A percentile compares a stretch with the other conserved stretches of the same genome.
These are phyloP conservation scores for Acanthornis magna DNA, from an alignment of 2,797 vertebrate genomes.

Conservation along the genomic window DNA sequence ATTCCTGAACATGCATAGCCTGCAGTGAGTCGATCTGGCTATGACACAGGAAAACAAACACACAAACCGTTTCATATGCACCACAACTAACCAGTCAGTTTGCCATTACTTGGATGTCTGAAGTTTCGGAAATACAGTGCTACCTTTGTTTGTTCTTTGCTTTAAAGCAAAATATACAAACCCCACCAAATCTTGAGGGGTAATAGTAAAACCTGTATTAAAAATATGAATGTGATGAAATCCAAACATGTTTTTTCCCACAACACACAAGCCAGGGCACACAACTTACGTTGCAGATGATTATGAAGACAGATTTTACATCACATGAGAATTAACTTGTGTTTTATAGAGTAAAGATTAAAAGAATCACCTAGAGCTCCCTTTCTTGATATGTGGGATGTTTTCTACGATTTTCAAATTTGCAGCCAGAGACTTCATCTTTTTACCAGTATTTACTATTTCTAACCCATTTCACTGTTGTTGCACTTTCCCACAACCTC, in stretches of 20 bases:
- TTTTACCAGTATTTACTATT: neutral
- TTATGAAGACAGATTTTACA: neutral
- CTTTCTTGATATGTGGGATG: neutral
- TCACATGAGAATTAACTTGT: neutral
- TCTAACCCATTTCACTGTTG: neutral
- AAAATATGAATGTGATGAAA: neutral
- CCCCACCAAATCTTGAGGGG: neutral
- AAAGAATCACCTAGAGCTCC: neutral
- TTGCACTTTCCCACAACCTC: neutral
- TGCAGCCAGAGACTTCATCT: neutral
- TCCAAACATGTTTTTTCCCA: neutral
- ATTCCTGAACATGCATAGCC: neutral
- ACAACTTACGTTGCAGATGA: neutral
- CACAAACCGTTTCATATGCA: neutral
- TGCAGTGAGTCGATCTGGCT: neutral
- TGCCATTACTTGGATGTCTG: neutral
- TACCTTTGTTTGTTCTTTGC: neutral
- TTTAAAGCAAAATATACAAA: neutral
- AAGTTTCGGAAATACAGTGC: neutral
- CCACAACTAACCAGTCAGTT: neutral
- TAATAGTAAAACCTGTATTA: neutral
- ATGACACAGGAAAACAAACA: constrained; percentile 8
- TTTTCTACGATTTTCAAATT: neutral
- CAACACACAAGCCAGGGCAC: neutral
- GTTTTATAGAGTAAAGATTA: neutral